These are phyloP conservation scores for Nothocercus nigrocapillus DNA, from an alignment of 2,113 vertebrate species.

Conservation along the genomic window DNA sequence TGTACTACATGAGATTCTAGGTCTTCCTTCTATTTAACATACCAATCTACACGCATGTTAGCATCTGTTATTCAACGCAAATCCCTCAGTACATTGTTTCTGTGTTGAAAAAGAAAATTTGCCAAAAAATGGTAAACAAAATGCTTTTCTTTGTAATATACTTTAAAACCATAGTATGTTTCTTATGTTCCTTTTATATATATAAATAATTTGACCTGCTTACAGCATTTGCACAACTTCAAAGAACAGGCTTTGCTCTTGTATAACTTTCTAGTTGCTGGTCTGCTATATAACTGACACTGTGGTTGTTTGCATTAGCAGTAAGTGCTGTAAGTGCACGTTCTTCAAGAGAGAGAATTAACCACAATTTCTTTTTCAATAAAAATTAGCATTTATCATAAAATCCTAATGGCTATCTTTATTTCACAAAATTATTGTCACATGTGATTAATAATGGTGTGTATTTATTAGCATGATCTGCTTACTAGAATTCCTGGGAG, in stretches of 20 bases:
- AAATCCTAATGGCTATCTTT: conserved; percentile 4
- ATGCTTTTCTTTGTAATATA: neutral
- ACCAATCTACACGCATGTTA: neutral
- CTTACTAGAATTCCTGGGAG: neutral
- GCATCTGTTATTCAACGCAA: neutral
- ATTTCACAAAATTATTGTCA: neutral
- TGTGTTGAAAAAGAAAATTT: neutral
- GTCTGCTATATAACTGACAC: neutral
- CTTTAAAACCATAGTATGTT: neutral
- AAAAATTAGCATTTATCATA: neutral
- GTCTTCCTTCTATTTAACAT: neutral
- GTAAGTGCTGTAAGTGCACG: too few species aligned
- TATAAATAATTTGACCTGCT: neutral
- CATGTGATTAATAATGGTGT: neutral
- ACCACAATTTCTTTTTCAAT: conserved; percentile 27
- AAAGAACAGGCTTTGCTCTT: neutral
- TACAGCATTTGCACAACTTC: neutral
- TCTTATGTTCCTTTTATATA: neutral
- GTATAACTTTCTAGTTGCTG: neutral
- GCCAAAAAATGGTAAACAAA: rapidly evolving
- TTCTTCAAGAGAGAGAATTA: conserved; percentile 28
- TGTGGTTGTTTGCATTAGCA: neutral
- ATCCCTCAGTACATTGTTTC: neutral
- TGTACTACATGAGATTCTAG: neutral
- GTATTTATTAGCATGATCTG: neutral